A percentile compares a stretch with the other conserved stretches of the same genome.
Evolutionary conservation across 2,113 vertebrate species (phyloP).

Genomic region (Beaufortia kweichowensis): DNA sequence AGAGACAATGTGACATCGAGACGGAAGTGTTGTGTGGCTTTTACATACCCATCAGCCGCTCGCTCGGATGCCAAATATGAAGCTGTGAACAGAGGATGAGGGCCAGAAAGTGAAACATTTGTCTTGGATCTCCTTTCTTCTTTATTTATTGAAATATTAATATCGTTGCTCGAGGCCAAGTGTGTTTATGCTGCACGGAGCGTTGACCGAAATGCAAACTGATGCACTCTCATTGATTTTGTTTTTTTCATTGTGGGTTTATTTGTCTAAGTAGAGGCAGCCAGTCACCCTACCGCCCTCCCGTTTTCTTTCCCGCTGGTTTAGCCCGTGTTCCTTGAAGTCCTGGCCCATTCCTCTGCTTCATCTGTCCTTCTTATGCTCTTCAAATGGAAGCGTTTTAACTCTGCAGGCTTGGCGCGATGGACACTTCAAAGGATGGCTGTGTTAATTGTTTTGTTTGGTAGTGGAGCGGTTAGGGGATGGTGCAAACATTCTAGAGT

Average conservation of each 20-base stretch:
- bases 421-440: conserved; percentile 47
- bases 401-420: not conserved
- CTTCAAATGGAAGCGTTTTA: conserved; percentile 20
- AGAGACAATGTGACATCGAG: conserved; percentile 40
- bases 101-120: conserved; percentile 55
- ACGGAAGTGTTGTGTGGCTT: conserved; percentile 53
- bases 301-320: conserved; percentile 24
- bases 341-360: not conserved
- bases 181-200: conserved; percentile 61
- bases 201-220: conserved; percentile 49
- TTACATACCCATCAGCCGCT: conserved; percentile 43
- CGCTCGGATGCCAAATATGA: conserved; percentile 42
- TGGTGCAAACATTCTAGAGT: conserved; percentile 32
- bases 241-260: conserved; percentile 48
- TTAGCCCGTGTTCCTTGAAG: not conserved
- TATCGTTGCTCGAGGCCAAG: conserved; percentile 60
- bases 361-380: conserved; percentile 17
- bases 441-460: conserved; percentile 51
- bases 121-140: conserved; percentile 60
- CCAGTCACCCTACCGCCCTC: conserved; percentile 13
- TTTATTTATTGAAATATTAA: conserved; percentile 70
- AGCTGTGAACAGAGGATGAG: conserved; percentile 50
- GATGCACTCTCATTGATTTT: conserved; percentile 53
- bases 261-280: conserved; percentile 54
- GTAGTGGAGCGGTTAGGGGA: conserved; percentile 45